phyloP scores from a whole-genome alignment of 2,797 vertebrate genomes.

The Phoeniculus purpureus region DNA sequence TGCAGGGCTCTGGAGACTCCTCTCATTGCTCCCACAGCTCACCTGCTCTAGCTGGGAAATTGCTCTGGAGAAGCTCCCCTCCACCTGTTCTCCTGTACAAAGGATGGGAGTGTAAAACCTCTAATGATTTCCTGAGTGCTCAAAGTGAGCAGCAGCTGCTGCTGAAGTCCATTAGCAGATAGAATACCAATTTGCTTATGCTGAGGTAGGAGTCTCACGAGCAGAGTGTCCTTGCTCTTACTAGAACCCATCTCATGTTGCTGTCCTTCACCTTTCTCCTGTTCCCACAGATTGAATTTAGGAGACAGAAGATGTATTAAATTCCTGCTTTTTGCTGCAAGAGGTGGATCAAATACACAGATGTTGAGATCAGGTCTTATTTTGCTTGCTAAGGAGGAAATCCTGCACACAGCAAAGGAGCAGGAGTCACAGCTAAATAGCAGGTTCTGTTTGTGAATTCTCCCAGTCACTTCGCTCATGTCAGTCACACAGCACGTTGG shows the following conservation, averaged over 20 bases:
- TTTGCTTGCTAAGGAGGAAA: no score
- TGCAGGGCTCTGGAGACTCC: background rate
- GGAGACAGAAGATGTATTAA: conserved; percentile 42
- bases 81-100: background rate
- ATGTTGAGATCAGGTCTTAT: no score
- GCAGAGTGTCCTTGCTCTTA: background rate
- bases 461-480: background rate
- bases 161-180: background rate
- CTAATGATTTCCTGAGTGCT: background rate
- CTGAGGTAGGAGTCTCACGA: background rate
- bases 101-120: background rate
- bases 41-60: background rate
- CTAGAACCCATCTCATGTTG: background rate
- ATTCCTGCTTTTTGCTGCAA: conserved; percentile 40
- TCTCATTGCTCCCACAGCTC: background rate
- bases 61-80: background rate
- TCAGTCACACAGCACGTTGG: background rate
- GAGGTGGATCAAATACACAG: conserved; percentile 16
- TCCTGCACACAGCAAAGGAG: no score
- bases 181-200: background rate
- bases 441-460: no score
- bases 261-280: conserved; percentile 34
- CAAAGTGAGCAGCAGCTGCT: background rate
- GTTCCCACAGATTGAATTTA: conserved; percentile 26
- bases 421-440: no score